Percentiles rank a stretch among this genome's conserved stretches.
Evolutionary conservation across 2,888 invertebrate genomes (phyloP).

Genomic region (Tridacna crocea): DNA sequence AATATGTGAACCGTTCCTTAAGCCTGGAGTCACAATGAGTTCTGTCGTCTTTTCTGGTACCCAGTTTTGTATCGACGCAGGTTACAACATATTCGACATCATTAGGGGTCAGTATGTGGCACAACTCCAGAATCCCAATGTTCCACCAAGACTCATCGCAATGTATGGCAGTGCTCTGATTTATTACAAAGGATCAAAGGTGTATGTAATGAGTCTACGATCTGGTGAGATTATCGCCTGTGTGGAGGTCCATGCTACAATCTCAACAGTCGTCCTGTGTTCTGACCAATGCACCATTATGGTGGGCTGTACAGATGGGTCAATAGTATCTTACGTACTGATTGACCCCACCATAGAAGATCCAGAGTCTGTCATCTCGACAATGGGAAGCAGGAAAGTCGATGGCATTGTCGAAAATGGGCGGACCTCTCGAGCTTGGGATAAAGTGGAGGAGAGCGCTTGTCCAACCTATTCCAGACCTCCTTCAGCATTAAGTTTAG

Average conservation of each 20-base stretch:
- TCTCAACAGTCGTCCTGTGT: conserved; percentile 74
- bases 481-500: conserved; percentile 70
- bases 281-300: conserved; percentile 80
- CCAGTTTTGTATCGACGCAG: conserved; percentile 77
- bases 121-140: conserved; percentile 61
- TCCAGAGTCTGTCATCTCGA: conserved; percentile 46
- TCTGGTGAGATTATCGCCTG: conserved; percentile 74
- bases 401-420: conserved; percentile 42
- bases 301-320: conserved; percentile 81
- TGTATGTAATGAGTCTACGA: conserved; percentile 71
- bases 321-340: conserved; percentile 79
- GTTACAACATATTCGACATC: conserved; percentile 78
- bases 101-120: conserved; percentile 67
- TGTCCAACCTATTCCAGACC: conserved; percentile 75
- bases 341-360: conserved; percentile 73
- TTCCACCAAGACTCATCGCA: conserved; percentile 71
- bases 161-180: conserved; percentile 75
- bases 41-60: conserved; percentile 77
- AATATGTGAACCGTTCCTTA: conserved; percentile 77
- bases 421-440: conserved; percentile 73
- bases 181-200: conserved; percentile 66
- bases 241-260: conserved; percentile 78
- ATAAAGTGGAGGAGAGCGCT: conserved; percentile 71
- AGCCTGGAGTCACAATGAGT: conserved; percentile 65
- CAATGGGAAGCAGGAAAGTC: conserved; percentile 61